Percentiles rank a stretch among this genome's conserved stretches.
These are phyloP conservation scores for Halichoerus grypus DNA, from an alignment of 2,113 vertebrate species.

Conservation along the genomic window DNA sequence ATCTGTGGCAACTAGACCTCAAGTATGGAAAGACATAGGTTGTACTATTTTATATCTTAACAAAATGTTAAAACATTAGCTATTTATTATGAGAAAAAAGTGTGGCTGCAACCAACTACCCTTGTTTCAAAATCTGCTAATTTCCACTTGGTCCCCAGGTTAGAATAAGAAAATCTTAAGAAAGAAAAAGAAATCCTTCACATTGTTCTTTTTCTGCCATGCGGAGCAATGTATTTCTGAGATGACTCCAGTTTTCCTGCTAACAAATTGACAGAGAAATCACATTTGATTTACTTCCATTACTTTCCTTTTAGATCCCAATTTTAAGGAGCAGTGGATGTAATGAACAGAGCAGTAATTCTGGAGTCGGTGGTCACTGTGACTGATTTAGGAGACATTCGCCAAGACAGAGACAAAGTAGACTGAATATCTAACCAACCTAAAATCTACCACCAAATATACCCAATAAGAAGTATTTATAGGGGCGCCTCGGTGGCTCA, in stretches of 20 bases:
- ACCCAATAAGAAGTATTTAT: not conserved
- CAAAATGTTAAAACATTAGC: not conserved
- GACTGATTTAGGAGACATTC: conserved; percentile 74
- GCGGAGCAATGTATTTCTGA: conserved; percentile 41
- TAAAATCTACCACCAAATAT: conserved; percentile 18
- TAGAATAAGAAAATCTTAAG: conserved; percentile 19
- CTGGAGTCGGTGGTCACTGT: conserved; percentile 30
- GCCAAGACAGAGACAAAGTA: conserved; percentile 68
- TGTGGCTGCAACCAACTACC: not conserved
- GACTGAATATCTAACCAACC: not conserved
- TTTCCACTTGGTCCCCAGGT: not conserved
- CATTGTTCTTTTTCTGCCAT: not conserved
- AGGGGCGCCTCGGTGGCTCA: not conserved
- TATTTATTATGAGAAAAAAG: conserved; percentile 56
- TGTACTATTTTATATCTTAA: not conserved
- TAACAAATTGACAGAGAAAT: conserved; percentile 73
- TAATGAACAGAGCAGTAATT: conserved; percentile 57
- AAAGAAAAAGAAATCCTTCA: not conserved
- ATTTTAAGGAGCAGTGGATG: not conserved
- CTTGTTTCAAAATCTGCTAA: not conserved
- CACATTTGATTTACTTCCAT: conserved; percentile 68
- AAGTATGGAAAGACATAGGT: not conserved
- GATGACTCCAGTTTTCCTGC: conserved; percentile 7
- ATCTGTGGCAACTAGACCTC: not conserved
- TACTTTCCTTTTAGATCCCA: conserved; percentile 61